Evolutionary conservation across 2,888 invertebrate genomes (phyloP).

Genomic region (Lottia gigantea): DNA sequence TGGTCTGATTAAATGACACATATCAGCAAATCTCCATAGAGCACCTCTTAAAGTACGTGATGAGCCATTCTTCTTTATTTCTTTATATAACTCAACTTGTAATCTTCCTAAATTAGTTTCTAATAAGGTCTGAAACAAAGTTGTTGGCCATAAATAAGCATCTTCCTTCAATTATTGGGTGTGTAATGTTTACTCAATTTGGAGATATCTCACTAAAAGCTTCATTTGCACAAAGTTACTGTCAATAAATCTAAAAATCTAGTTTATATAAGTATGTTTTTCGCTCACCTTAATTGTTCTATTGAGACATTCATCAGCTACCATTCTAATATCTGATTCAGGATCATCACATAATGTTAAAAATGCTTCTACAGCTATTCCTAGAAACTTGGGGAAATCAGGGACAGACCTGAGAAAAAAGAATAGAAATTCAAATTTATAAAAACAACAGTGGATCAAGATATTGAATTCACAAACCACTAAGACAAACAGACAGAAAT

Average conservation of each 20-base stretch:
- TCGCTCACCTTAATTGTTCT: slow-evolving; percentile 77
- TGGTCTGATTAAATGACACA: slow-evolving; percentile 80
- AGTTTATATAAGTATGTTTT: too few relatives aligned
- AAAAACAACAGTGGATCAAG: too few relatives aligned
- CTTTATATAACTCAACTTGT: slow-evolving; percentile 83
- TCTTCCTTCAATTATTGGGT: too few relatives aligned
- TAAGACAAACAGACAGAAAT: too few relatives aligned
- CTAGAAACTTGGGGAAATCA: slow-evolving; percentile 74
- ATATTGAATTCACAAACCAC: too few relatives aligned
- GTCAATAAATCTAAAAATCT: too few relatives aligned
- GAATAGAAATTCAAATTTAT: too few relatives aligned
- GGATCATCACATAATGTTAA: slow-evolving; percentile 78
- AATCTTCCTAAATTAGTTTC: slow-evolving; percentile 79
- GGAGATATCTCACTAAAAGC: too few relatives aligned
- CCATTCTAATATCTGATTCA: slow-evolving; percentile 82
- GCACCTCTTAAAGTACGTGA: slow-evolving; percentile 81
- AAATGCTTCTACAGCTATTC: slow-evolving; percentile 79
- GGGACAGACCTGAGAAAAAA: slow-evolving; percentile 53
- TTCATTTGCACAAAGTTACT: too few relatives aligned
- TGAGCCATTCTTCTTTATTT: slow-evolving; percentile 82
- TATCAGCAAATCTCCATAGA: slow-evolving; percentile 80
- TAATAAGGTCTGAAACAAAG: slow-evolving; percentile 69
- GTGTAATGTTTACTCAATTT: too few relatives aligned
- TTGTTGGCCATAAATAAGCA: too few relatives aligned
- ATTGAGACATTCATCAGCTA: slow-evolving; percentile 85